A percentile compares a stretch with the other conserved stretches of the same genome.
Conservation (phyloP, 2,888 invertebrate species). For the Limenitis camilla region DNA sequence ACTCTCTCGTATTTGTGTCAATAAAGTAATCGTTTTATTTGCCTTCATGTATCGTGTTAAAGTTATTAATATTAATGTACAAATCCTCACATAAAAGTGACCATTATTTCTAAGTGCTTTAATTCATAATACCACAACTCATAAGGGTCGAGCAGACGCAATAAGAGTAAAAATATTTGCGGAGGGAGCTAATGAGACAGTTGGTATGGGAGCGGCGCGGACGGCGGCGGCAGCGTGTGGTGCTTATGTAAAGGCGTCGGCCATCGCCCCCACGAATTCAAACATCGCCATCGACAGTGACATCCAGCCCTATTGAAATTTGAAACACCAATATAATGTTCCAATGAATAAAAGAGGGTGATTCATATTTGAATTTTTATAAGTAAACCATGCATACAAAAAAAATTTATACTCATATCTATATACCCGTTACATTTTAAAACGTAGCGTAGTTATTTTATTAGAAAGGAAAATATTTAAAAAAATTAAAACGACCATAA, state of each 20-base stretch:
- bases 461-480: too few species aligned
- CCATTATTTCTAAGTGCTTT: slow-evolving; percentile 34
- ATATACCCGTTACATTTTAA: too few species aligned
- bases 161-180: slow-evolving; percentile 49
- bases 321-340: slow-evolving; percentile 37
- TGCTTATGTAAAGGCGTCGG: slow-evolving; percentile 41
- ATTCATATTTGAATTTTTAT: too few species aligned
- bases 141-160: slow-evolving; percentile 46
- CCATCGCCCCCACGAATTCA: slow-evolving; percentile 51
- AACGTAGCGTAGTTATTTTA: too few species aligned
- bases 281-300: slow-evolving; percentile 39
- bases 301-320: slow-evolving; percentile 41
- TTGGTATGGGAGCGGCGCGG: slow-evolving; percentile 42
- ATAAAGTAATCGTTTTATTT: too few species aligned
- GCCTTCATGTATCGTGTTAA: too few species aligned
- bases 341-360: not conserved
- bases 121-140: slow-evolving; percentile 45
- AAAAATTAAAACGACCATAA: too few species aligned
- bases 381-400: too few species aligned
- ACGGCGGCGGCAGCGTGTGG: slow-evolving; percentile 37
- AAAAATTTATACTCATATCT: too few species aligned
- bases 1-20: too few species aligned
- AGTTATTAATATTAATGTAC: too few species aligned
- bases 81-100: not conserved
- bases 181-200: slow-evolving; percentile 53